Percentiles rank a stretch among this genome's conserved stretches.
Conservation (phyloP, 2,113 vertebrate genomes). For the Callocephalon fimbriatum region DNA sequence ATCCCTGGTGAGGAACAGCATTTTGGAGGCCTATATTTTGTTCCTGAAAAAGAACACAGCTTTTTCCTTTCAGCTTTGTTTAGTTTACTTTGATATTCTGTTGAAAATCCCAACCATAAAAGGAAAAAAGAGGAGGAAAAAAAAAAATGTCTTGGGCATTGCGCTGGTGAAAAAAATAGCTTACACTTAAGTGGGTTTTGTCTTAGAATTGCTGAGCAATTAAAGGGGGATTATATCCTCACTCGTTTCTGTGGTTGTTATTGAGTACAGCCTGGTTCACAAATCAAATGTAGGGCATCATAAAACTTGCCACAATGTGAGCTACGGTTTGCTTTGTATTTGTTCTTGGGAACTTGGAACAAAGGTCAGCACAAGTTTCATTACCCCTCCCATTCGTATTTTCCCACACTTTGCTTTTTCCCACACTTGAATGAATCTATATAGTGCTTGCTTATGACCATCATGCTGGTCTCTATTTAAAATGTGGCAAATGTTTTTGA, state of each 20-base stretch:
- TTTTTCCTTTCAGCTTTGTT: background rate
- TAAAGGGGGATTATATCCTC: background rate
- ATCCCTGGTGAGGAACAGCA: background rate
- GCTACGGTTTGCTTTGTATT: background rate
- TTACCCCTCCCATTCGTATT: conserved; percentile 14
- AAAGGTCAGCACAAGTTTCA: conserved; percentile 34
- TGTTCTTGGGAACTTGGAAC: conserved; percentile 63
- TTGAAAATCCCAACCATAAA: background rate
- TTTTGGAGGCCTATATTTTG: background rate
- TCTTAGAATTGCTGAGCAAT: background rate
- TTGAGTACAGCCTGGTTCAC: background rate
- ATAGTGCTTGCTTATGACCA: background rate
- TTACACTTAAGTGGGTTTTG: background rate
- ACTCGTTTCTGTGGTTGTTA: background rate
- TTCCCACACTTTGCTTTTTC: conserved; percentile 71
- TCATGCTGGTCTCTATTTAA: background rate
- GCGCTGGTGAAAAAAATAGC: background rate
- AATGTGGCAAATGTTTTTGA: background rate
- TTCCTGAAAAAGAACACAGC: background rate
- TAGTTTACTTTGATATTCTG: background rate
- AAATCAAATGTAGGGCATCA: background rate
- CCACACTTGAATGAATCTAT: background rate
- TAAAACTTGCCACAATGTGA: background rate
- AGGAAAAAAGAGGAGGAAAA: background rate
- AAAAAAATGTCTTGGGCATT: background rate